Evolutionary conservation across 2,888 invertebrate genomes (phyloP).

Genomic region (Dugesia japonica): DNA sequence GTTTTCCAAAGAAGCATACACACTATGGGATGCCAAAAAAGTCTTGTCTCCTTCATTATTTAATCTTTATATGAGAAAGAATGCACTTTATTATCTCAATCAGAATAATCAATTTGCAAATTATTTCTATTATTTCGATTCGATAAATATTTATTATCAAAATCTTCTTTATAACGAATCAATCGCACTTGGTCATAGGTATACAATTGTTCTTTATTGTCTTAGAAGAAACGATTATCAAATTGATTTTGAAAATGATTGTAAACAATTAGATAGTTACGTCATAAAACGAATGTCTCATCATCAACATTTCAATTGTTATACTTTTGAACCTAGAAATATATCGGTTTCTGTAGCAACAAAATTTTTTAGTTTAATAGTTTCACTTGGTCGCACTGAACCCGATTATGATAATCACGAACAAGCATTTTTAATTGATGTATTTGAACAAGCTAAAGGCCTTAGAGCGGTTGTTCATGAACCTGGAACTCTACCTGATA

Average conservation of each 20-base stretch:
- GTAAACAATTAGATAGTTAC: slow-evolving; percentile 17
- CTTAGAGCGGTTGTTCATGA: slow-evolving; percentile 34
- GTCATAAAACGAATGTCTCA: slow-evolving; percentile 32
- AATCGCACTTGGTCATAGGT: slow-evolving; percentile 22
- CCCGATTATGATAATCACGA: slow-evolving; percentile 28
- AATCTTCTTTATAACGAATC: slow-evolving; percentile 30
- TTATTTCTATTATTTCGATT: slow-evolving; percentile 22
- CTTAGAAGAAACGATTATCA: not conserved
- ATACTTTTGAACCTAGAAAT: slow-evolving; percentile 33
- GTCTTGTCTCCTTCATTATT: slow-evolving; percentile 29
- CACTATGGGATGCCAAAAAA: slow-evolving; percentile 20
- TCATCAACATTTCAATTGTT: slow-evolving; percentile 33
- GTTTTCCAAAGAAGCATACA: slow-evolving; percentile 32
- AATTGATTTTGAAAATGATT: slow-evolving; percentile 25
- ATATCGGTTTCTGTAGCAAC: not conserved
- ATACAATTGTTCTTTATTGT: slow-evolving; percentile 25
- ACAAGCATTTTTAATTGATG: slow-evolving; percentile 33
- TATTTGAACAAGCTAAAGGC: slow-evolving; percentile 35
- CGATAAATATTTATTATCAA: slow-evolving; percentile 34
- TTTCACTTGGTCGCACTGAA: slow-evolving; percentile 27
- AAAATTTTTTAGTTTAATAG: slow-evolving; percentile 24
- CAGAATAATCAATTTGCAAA: not conserved
- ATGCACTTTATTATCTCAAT: slow-evolving; percentile 2
- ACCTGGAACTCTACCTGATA: slow-evolving; percentile 32
- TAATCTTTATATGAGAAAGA: slow-evolving; percentile 24